These are phyloP conservation scores for Megalurothrips usitatus DNA, from an alignment of 2,888 invertebrate genomes.

Conservation along the genomic window DNA sequence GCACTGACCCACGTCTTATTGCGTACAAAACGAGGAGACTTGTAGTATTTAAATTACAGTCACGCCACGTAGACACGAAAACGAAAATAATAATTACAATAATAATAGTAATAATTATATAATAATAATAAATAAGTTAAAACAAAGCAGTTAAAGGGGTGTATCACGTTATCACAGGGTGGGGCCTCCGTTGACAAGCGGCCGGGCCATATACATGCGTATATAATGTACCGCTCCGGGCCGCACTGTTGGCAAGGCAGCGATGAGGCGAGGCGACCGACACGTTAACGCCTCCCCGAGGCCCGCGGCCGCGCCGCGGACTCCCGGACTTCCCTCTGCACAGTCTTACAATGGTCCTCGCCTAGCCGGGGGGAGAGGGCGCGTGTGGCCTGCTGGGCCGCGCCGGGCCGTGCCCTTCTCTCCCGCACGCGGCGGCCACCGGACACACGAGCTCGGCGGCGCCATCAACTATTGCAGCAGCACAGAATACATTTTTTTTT, in stretches of 20 bases:
- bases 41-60: neutral
- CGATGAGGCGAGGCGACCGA: neutral
- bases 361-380: neutral
- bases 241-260: neutral
- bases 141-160: conserved; percentile 14
- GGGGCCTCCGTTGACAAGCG: neutral
- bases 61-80: neutral
- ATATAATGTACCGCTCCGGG: neutral
- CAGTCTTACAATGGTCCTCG: conserved; percentile 14
- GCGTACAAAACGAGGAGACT: neutral
- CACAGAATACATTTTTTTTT: neutral
- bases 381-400: neutral
- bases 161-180: conserved; percentile 24
- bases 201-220: neutral
- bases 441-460: neutral
- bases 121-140: conserved; percentile 22
- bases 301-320: too few species aligned
- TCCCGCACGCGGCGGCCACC: neutral
- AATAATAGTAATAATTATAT: conserved; percentile 4
- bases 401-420: neutral
- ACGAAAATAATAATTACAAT: neutral
- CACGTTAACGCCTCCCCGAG: neutral
- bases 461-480: neutral
- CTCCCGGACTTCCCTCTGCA: neutral
- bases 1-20: conserved; percentile 23